These are phyloP conservation scores for Melinaea menophilus DNA, from an alignment of 2,888 invertebrate genomes.

Conservation along the genomic window DNA sequence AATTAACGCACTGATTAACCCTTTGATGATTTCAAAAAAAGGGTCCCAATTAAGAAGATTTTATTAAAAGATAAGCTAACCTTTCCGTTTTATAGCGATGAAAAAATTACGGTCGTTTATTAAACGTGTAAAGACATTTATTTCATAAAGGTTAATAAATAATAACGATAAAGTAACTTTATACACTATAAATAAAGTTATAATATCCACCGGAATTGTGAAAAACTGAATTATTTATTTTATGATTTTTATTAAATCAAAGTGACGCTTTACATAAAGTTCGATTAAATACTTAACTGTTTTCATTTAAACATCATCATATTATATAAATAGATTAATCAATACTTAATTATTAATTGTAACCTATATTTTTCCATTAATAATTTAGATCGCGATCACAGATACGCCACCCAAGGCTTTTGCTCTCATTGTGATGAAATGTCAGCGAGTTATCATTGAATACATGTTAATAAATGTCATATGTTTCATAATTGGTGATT, in stretches of 20 bases:
- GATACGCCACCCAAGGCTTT: no score
- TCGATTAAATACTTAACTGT: no score
- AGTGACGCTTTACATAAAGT: no score
- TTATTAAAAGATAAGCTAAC: conserved; percentile 5
- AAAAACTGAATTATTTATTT: conserved; percentile 8
- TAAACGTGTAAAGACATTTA: conserved; percentile 3
- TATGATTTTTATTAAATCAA: not conserved
- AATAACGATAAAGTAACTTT: not conserved
- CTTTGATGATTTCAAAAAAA: not conserved
- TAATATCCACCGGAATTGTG: not conserved
- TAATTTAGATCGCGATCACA: not conserved
- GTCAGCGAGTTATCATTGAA: not conserved
- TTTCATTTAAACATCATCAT: no score
- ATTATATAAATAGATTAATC: no score
- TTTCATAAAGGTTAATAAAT: conserved; percentile 4
- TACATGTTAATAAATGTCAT: not conserved
- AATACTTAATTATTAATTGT: no score
- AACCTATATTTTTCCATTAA: not conserved
- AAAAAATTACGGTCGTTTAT: not conserved
- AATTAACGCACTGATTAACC: no score
- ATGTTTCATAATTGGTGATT: conserved; percentile 1
- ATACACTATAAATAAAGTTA: conserved; percentile 1
- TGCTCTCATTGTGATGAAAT: not conserved
- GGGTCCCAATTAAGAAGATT: conserved; percentile 2
- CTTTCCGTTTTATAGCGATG: not conserved